Evolutionary conservation across 2,888 invertebrate species (phyloP).

Genomic region (Brachyptera putata): DNA sequence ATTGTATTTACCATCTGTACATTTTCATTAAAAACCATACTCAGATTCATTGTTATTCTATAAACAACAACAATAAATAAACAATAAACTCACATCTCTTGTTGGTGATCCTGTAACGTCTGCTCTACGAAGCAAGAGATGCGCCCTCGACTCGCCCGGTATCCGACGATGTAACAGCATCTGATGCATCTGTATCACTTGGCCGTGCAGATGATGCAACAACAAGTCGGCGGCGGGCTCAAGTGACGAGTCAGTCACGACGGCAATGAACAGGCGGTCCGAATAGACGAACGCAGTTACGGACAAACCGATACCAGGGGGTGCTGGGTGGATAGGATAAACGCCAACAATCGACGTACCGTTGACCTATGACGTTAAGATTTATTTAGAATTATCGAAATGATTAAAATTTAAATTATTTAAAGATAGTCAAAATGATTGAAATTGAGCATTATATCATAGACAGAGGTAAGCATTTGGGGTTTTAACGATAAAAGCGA

Average conservation of each 20-base stretch:
- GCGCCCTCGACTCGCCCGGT: conserved; percentile 47
- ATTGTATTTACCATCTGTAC: too few relatives aligned
- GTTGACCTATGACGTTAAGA: conserved; percentile 43
- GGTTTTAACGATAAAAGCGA: too few relatives aligned
- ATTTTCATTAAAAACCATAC: too few relatives aligned
- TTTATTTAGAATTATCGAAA: too few relatives aligned
- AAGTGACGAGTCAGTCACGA: conserved; percentile 43
- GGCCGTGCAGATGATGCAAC: conserved; percentile 38
- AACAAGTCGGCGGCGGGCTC: conserved; percentile 38
- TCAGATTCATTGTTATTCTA: too few relatives aligned
- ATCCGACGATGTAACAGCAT: conserved; percentile 47
- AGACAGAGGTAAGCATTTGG: too few relatives aligned
- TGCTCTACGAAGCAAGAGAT: conserved; percentile 40
- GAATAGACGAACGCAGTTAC: conserved; percentile 52
- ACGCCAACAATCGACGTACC: conserved; percentile 42
- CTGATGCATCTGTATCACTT: conserved; percentile 37
- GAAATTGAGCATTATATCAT: neutral
- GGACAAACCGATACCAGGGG: conserved; percentile 46
- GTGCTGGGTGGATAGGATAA: conserved; percentile 47
- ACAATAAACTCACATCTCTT: conserved; percentile 34
- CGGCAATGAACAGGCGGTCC: conserved; percentile 49
- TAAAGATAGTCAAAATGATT: neutral
- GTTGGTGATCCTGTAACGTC: conserved; percentile 40
- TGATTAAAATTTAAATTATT: neutral
- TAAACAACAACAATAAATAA: too few relatives aligned